Evolutionary conservation across 2,113 vertebrate species (phyloP).

Genomic region (Xyrauchen texanus): DNA sequence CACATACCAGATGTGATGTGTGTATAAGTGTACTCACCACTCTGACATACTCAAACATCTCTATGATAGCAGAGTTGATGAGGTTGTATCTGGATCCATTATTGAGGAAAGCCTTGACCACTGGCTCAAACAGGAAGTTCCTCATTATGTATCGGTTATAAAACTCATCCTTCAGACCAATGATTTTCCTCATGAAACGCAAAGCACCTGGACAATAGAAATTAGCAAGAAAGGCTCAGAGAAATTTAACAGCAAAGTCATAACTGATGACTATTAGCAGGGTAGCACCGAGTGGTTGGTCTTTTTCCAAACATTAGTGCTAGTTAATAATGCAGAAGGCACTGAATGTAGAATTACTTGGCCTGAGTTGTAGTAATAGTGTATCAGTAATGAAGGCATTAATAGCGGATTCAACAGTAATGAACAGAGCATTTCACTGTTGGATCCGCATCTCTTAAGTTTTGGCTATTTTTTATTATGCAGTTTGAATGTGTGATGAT

Average conservation of each 20-base stretch:
- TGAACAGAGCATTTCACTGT: not conserved
- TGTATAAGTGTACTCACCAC: slow-evolving; percentile 83
- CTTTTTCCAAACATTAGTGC: not conserved
- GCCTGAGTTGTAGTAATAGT: not conserved
- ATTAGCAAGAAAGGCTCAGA: not conserved
- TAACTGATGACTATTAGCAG: not conserved
- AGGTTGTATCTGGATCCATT: slow-evolving; percentile 98
- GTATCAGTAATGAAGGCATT: not conserved
- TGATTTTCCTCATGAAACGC: slow-evolving; percentile 98
- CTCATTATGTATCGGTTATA: slow-evolving; percentile 99
- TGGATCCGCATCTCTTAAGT: not conserved
- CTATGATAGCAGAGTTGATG: slow-evolving; percentile 98
- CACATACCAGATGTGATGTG: too few relatives aligned
- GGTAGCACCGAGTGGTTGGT: not conserved
- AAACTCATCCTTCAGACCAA: slow-evolving; percentile 97
- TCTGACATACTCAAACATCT: slow-evolving; percentile 98
- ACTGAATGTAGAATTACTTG: not conserved
- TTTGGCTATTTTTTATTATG: not conserved
- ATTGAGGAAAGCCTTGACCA: slow-evolving; percentile 97
- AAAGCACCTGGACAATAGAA: slow-evolving; percentile 83
- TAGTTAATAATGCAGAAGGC: not conserved
- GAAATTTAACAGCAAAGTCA: not conserved
- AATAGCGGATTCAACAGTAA: too few relatives aligned
- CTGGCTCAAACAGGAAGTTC: slow-evolving; percentile 97
- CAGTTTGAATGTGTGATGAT: not conserved